These are phyloP conservation scores for Diachrysia chrysitis DNA, from an alignment of 2,888 invertebrate genomes.

Conservation along the genomic window DNA sequence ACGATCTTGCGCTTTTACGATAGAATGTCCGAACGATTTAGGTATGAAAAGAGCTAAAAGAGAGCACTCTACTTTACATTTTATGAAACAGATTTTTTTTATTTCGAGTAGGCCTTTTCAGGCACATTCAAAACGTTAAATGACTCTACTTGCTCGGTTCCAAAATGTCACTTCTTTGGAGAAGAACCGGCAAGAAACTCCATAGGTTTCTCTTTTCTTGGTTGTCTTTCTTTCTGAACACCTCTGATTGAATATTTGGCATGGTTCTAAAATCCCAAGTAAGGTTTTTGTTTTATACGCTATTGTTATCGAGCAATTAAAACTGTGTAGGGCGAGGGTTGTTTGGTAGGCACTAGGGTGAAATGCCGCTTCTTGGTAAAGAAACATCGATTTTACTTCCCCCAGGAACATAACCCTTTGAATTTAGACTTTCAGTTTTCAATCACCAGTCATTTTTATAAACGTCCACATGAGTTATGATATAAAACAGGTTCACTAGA, in stretches of 20 bases:
- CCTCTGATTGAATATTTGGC: constrained; percentile 4
- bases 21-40: not conserved
- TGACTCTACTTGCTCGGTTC: no score
- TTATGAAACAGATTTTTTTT: no score
- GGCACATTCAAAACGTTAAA: no score
- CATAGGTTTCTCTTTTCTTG: no score
- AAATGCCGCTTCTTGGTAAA: constrained; percentile 28
- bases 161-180: no score
- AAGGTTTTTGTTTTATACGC: constrained; percentile 22
- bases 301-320: constrained; percentile 43
- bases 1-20: not conserved
- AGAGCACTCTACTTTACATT: no score
- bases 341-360: constrained; percentile 45
- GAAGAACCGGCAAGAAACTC: no score
- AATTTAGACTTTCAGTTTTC: constrained; percentile 1
- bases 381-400: constrained; percentile 46
- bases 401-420: constrained; percentile 28
- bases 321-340: constrained; percentile 39
- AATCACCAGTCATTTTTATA: not conserved
- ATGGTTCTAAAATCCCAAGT: constrained; percentile 7
- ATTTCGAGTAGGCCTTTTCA: no score
- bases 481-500: not conserved
- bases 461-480: not conserved
- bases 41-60: not conserved
- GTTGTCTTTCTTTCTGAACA: no score